Evolutionary conservation across 2,888 invertebrate genomes (phyloP).

Genomic region (Acanthosoma haemorrhoidale): DNA sequence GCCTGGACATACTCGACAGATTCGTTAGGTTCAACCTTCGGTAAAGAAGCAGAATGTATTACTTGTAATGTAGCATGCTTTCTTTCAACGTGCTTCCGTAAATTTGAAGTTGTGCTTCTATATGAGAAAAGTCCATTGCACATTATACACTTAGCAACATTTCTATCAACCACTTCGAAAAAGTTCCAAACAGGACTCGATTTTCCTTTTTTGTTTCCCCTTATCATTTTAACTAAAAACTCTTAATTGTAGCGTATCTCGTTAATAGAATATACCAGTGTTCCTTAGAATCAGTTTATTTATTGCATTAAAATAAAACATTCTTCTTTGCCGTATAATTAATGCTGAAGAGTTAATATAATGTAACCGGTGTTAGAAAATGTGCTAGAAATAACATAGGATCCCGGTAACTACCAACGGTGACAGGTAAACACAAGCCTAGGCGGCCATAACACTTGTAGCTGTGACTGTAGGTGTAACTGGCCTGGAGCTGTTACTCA

Average conservation of each 20-base stretch:
- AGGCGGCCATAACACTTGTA: too few species aligned
- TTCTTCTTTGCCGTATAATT: too few species aligned
- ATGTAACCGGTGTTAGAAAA: background rate
- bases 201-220: conserved; percentile 5
- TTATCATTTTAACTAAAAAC: background rate
- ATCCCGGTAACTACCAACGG: too few species aligned
- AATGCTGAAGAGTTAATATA: background rate
- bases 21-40: background rate
- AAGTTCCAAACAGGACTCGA: background rate
- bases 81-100: background rate
- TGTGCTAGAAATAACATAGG: background rate
- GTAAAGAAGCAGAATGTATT: background rate
- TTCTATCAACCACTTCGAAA: background rate
- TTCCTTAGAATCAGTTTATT: background rate
- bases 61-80: background rate
- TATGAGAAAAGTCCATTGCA: background rate
- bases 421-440: too few species aligned
- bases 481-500: too few species aligned
- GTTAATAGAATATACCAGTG: background rate
- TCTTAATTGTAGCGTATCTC: background rate
- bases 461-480: too few species aligned
- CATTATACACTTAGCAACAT: background rate
- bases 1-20: background rate
- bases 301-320: too few species aligned
- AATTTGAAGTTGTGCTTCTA: background rate